phyloP scores from a whole-genome alignment of 2,888 invertebrate genomes.

The Polydrusus cervinus region DNA sequence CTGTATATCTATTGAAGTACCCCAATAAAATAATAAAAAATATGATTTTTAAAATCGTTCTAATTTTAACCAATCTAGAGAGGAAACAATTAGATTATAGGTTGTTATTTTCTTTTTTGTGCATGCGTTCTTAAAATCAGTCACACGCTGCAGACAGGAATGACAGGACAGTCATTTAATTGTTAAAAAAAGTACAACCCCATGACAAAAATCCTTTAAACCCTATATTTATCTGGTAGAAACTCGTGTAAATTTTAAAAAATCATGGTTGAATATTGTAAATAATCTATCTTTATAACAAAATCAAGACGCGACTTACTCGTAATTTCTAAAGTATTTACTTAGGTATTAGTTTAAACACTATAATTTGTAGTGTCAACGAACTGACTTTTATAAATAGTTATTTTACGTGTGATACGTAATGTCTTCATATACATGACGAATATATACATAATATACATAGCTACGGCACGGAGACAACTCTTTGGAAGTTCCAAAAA shows the following conservation, averaged over 20 bases:
- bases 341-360: conserved; percentile 14
- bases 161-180: too few relatives aligned
- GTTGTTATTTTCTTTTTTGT: too few relatives aligned
- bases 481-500: conserved; percentile 31
- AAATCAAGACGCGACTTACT: not conserved
- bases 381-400: conserved; percentile 47
- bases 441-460: conserved; percentile 20
- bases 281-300: conserved; percentile 12
- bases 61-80: not conserved
- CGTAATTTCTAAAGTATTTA: conserved; percentile 2
- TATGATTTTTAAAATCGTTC: too few relatives aligned
- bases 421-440: conserved; percentile 27
- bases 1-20: too few relatives aligned
- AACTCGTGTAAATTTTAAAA: too few relatives aligned
- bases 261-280: not conserved
- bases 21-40: too few relatives aligned
- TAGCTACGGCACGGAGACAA: not conserved
- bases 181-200: too few relatives aligned
- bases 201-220: too few relatives aligned
- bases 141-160: too few relatives aligned
- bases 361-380: conserved; percentile 41
- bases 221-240: too few relatives aligned
- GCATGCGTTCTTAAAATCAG: too few relatives aligned
- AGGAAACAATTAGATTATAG: too few relatives aligned
- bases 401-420: conserved; percentile 39